Base-by-base conservation (phyloP, 2,888 invertebrate species). In the Lobophora halterata region DNA sequence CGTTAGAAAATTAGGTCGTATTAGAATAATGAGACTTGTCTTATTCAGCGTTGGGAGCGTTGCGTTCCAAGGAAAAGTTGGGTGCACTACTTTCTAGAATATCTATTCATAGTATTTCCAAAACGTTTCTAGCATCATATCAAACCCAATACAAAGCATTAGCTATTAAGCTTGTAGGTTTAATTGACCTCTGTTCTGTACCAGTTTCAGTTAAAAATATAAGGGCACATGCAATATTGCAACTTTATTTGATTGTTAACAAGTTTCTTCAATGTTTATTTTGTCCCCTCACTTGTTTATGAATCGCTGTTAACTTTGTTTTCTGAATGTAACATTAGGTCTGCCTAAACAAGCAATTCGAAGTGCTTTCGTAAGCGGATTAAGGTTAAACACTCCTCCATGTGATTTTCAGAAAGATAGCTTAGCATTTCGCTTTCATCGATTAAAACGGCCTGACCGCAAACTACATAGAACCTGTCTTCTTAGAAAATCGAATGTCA, bases 1-100 rank as follows among this genome's bases (percentile, higher is more conserved):
- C 54, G 57, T 64, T 61, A 64, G 62, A 63, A 66, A 70, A 62
- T 65, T 67, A 51, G 75, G 75, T 71, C 71, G 61, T 55, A 59
- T 54, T 54, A 46, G 48, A 54, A 45, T 71, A 71, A 68, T 65
- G 58, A 67, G 61, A 44, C 25, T 48, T 45, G n/a, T n/a, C 52
- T 56, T 58, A 65, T 65, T 61, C 57, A 52, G n/a, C n/a, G n/a
- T n/a, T n/a, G n/a, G n/a, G n/a, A n/a, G n/a, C n/a, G n/a, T n/a
- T n/a, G n/a, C n/a, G 37, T 46, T 54, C 52, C 52, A 53, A 41
- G 26, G 26, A 18, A 17, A 25, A 29, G 18, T 18, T 13, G 20
- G 11, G 13, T 28, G 20, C 11, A 20, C 33, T 34, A 27, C 40
- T 45, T 45, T 45, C 45, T 40, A 34, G 5, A 31, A 29, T 33